phyloP scores from a whole-genome alignment of 37 sponge, comb jelly and placozoan genomes.

The Cladorhizidae sp. region DNA sequence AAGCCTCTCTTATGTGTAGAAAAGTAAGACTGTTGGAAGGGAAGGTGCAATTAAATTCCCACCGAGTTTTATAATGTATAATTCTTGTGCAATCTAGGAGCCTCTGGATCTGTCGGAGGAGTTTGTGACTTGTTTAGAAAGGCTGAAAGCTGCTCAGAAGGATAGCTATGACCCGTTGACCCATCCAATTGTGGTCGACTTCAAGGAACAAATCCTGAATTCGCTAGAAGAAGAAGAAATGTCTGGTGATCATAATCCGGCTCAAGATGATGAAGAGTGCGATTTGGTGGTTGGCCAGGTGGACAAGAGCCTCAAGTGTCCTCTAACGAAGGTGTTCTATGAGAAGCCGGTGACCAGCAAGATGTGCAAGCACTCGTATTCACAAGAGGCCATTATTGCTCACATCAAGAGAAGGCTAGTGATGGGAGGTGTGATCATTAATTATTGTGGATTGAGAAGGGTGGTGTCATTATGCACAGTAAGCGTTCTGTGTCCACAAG shows the following conservation, averaged over 20 bases:
- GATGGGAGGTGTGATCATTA: neutral
- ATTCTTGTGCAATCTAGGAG: conserved; percentile 1
- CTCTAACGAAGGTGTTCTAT: conserved; percentile 52
- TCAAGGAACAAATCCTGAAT: neutral
- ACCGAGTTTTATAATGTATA: too few relatives aligned
- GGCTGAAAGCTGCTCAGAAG: neutral
- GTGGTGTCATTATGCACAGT: neutral
- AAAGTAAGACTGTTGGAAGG: too few relatives aligned
- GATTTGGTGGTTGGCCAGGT: conserved; percentile 50
- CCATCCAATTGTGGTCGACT: conserved; percentile 23
- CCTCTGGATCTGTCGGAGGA: conserved; percentile 17
- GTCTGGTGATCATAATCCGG: neutral
- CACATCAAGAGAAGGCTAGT: conserved; percentile 37
- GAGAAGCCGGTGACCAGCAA: conserved; percentile 68
- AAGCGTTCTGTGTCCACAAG: neutral
- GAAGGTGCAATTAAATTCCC: too few relatives aligned
- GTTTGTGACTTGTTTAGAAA: neutral
- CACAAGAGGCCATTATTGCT: conserved; percentile 46
- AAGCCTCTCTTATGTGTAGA: too few relatives aligned
- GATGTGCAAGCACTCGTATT: conserved; percentile 62
- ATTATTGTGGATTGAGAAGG: neutral
- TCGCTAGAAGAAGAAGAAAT: neutral
- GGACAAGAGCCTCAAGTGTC: conserved; percentile 64
- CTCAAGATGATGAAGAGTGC: conserved; percentile 7
- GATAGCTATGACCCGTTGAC: neutral